Conservation (phyloP, 2,113 vertebrate species). For the Mormyrus lacerda region DNA sequence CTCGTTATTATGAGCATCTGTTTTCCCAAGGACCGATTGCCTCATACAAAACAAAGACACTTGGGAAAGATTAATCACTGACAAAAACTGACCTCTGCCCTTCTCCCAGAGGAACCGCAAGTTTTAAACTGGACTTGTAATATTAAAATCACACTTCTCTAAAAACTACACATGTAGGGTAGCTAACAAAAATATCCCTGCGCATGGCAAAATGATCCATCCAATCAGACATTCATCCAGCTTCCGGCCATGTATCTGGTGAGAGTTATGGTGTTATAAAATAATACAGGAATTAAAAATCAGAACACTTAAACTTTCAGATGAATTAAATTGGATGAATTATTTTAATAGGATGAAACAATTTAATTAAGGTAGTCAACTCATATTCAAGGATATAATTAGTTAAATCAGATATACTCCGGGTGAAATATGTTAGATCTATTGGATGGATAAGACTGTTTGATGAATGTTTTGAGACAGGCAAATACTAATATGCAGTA, state of each 20-base stretch:
- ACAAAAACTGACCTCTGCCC: conserved; percentile 35
- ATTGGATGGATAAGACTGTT: not conserved
- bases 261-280: not conserved
- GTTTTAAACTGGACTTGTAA: conserved; percentile 12
- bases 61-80: conserved; percentile 10
- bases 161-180: not conserved
- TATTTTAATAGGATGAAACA: not conserved
- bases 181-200: not conserved
- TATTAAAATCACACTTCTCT: not conserved
- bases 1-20: not conserved
- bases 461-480: not conserved
- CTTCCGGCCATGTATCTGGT: not conserved
- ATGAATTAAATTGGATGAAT: not conserved
- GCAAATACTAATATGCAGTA: not conserved
- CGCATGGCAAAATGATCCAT: not conserved
- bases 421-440: not conserved
- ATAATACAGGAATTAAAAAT: not conserved
- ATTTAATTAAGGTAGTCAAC: not conserved
- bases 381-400: not conserved
- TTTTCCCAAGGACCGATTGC: not conserved
- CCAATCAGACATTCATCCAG: not conserved
- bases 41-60: conserved; percentile 3
- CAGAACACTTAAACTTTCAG: not conserved
- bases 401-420: not conserved
- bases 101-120: conserved; percentile 11